phyloP scores from a whole-genome alignment of 2,797 vertebrate genomes.

The Gadopsis marmoratus region DNA sequence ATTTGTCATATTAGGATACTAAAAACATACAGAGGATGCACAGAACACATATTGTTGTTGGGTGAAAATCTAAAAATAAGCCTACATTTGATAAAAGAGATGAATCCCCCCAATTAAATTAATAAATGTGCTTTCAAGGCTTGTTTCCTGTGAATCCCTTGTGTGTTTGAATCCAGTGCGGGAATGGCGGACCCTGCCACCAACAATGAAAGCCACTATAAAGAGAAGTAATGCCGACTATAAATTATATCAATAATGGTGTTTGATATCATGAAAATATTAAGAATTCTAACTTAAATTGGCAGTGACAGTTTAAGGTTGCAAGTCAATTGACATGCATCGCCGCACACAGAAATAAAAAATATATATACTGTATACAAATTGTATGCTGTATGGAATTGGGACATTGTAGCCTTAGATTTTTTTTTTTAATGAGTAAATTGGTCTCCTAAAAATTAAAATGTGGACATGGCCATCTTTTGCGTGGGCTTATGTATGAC shows the following conservation, averaged over 20 bases:
- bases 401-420: neutral
- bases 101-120: neutral
- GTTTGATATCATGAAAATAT: neutral
- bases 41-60: neutral
- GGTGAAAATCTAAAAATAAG: neutral
- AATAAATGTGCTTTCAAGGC: neutral
- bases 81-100: neutral
- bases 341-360: too few species aligned
- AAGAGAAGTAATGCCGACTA: too few species aligned
- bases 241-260: neutral
- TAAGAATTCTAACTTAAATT: neutral
- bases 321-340: neutral
- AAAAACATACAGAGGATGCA: neutral
- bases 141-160: neutral
- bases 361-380: too few species aligned
- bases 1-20: slow-evolving; percentile 14
- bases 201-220: neutral
- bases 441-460: neutral
- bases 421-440: too few species aligned
- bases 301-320: too few species aligned
- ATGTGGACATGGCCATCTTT: neutral
- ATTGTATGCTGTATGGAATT: neutral
- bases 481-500: neutral
- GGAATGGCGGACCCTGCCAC: neutral
- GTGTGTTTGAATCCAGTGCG: neutral